Conservation (phyloP, 2,797 vertebrate species). For the Characodon lateralis region DNA sequence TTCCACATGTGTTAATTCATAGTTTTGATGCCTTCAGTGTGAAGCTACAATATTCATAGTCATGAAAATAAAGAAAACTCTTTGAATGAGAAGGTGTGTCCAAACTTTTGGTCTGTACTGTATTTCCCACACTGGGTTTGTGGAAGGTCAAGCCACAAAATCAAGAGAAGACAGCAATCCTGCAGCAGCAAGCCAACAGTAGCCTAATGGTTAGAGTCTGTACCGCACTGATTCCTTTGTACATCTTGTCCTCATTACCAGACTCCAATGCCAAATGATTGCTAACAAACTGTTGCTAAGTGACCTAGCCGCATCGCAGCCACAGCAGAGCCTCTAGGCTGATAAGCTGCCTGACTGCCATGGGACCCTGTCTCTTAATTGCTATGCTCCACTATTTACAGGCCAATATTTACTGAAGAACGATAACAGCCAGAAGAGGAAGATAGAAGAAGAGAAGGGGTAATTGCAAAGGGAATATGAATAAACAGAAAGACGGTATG, state of each 20-base stretch:
- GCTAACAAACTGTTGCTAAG: slow-evolving; percentile 64
- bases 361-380: slow-evolving; percentile 67
- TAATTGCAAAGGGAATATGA: slow-evolving; percentile 9
- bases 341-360: slow-evolving; percentile 69
- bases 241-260: slow-evolving; percentile 75
- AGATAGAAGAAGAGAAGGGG: slow-evolving; percentile 11
- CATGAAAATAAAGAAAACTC: too few species aligned
- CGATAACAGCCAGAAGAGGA: slow-evolving; percentile 30
- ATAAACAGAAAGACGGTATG: neutral
- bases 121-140: slow-evolving; percentile 20
- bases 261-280: slow-evolving; percentile 65
- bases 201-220: slow-evolving; percentile 53
- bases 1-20: too few species aligned
- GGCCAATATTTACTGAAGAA: slow-evolving; percentile 54
- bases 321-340: slow-evolving; percentile 44
- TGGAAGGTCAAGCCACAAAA: slow-evolving; percentile 7
- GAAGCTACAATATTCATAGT: too few species aligned
- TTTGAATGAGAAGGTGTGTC: too few species aligned
- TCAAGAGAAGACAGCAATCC: slow-evolving; percentile 12
- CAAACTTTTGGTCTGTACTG: too few species aligned
- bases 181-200: slow-evolving; percentile 51
- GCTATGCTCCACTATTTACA: slow-evolving; percentile 52
- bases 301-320: slow-evolving; percentile 30
- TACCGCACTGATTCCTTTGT: slow-evolving; percentile 39
- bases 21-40: too few species aligned